Percentiles rank a stretch among this genome's conserved stretches.
These are phyloP conservation scores for Urocolius indicus DNA, from an alignment of 2,113 vertebrate genomes.

Conservation along the genomic window DNA sequence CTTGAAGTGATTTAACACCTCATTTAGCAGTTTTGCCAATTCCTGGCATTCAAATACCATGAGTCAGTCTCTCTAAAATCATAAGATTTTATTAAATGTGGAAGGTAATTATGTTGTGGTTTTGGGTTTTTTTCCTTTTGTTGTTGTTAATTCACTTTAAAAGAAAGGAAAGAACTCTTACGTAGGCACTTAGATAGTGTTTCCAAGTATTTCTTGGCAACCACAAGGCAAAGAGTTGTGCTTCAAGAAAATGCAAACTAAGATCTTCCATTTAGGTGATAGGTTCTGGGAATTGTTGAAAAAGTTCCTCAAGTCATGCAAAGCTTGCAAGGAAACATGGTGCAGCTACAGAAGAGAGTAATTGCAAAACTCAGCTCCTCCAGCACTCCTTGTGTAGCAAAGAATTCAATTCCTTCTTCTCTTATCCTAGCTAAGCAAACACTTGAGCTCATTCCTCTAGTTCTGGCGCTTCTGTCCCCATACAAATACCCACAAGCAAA, in stretches of 20 bases:
- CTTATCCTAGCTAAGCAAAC: not conserved
- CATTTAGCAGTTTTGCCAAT: not conserved
- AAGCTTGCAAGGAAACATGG: not conserved
- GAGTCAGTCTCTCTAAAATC: not conserved
- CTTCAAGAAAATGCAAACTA: not conserved
- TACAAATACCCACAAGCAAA: not conserved
- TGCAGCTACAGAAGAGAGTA: not conserved
- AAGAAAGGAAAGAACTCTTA: not conserved
- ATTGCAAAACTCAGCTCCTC: not conserved
- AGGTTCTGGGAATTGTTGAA: not conserved
- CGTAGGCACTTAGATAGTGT: not conserved
- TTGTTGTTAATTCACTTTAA: not conserved
- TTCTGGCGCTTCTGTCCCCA: not conserved
- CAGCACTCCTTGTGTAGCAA: not conserved
- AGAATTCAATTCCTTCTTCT: not conserved
- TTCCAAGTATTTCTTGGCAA: conserved; percentile 30
- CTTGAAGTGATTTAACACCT: conserved; percentile 7
- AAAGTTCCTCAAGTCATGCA: not conserved
- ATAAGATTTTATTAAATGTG: conserved; percentile 4
- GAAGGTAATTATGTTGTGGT: not conserved
- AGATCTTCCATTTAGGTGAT: not conserved
- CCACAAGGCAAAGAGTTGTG: not conserved
- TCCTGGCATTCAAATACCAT: not conserved
- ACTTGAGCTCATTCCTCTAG: not conserved
- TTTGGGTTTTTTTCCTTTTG: not conserved